Evolutionary conservation across 2,888 invertebrate genomes (phyloP).

Genomic region (Cepaea hortensis): DNA sequence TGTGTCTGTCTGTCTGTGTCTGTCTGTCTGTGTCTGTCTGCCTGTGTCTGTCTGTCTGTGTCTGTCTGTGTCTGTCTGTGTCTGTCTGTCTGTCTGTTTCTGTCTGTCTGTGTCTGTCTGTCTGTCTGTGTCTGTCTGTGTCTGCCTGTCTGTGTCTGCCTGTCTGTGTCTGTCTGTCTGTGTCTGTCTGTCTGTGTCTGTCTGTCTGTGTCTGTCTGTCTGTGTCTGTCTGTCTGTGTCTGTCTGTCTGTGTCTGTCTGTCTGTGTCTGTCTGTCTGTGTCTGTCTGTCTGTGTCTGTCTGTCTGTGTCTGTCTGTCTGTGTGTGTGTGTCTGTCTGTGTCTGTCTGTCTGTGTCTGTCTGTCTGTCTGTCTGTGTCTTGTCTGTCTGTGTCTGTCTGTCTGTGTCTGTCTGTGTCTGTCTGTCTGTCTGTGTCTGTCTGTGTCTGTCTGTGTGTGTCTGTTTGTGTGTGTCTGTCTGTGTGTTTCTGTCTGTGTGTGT

Average conservation of each 20-base stretch:
- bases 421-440: slow-evolving; percentile 2
- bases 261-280: neutral
- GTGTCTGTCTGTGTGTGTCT: neutral
- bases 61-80: no score
- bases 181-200: neutral
- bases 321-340: neutral
- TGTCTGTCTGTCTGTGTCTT: neutral
- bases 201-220: neutral
- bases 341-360: neutral
- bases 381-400: neutral
- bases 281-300: neutral
- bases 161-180: neutral
- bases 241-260: neutral
- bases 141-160: no score
- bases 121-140: no score
- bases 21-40: neutral
- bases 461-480: neutral
- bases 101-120: neutral
- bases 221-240: neutral
- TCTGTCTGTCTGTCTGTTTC: slow-evolving; percentile 3
- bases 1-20: neutral
- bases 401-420: neutral
- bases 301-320: neutral
- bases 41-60: neutral
- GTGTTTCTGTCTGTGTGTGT: neutral